Evolutionary conservation across 92 coral and sea anemone genomes (phyloP), one percentile per base, ranked within the genome.

Genomic region (Phenganax stokvisi): DNA sequence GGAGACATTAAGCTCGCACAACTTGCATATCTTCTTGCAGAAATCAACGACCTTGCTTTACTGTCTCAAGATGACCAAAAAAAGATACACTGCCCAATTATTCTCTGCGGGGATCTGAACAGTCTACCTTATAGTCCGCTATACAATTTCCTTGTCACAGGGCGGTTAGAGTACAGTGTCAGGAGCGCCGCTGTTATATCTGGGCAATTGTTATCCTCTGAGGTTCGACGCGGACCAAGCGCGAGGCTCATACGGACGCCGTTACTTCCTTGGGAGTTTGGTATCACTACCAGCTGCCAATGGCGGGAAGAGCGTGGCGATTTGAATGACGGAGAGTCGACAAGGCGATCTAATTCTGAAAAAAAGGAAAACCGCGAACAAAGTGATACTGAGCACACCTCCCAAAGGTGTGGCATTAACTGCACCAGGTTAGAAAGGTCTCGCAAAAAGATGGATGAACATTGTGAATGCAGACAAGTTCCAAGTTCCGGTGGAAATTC

Each of bases 1-100:
- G 99, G 99, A 0, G 99, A 96, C 67, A 90, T 96, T 72, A 96
- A 96, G 80, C 85, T 96, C 71, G 83, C 92, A 25, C 99, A 96
- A 65, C 78, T 96, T 64, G 88, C 96, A 9, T 86, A 86, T 30
- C 79, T 96, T 56, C 91, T 96, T 77, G 92, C 99, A 0, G 99
- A 96, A 75, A 85, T 96, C 9, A 89, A 86, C 66, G 84, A 88
- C 73, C 74, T 90, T 54, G 89, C 90, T 55, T 71, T 58, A 58
- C 60, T 58, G 47, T 67, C 75, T 9, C 31, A 84, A 10, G 37
- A 82, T 67, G 20, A 16, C 54, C 81, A 60, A 10, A 76, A 81
- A 20, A 79, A 47, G 37, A 65, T 84, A 59, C 67, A 87, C 57
- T 84, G 85, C 63, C 96, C 96, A 6, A 81, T 92, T 27, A 82